phyloP scores from a whole-genome alignment of 30 jellyfish, hydroid and myxozoan species.

The Mastigias papua region DNA sequence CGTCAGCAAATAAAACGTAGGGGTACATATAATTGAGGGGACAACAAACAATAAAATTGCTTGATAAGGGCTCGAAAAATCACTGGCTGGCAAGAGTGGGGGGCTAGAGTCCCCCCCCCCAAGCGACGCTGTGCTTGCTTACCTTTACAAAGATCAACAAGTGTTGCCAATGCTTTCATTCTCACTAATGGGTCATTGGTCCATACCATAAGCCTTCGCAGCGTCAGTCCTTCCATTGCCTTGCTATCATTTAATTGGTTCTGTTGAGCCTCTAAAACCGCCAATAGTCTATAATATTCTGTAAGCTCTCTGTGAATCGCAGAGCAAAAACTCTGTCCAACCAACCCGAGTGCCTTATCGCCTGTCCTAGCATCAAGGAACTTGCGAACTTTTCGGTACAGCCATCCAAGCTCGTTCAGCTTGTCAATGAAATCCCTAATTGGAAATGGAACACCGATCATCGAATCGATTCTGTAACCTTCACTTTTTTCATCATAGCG shows the following conservation, averaged over 20 bases:
- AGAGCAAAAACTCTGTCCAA: conserved; percentile 98
- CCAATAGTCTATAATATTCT: conserved; percentile 93
- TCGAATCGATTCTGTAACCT: conserved; percentile 81
- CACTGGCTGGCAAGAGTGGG: too few species aligned
- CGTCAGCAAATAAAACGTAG: too few species aligned
- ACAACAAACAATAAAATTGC: too few species aligned
- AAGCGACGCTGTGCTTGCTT: too few species aligned
- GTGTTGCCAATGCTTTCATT: conserved; percentile 96
- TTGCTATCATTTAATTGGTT: conserved; percentile 62
- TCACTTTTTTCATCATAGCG: conserved; percentile 89
- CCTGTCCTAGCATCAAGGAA: conserved; percentile 92
- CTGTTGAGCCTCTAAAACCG: conserved; percentile 97
- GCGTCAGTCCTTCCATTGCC: conserved; percentile 79
- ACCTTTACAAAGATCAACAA: conserved; percentile 98
- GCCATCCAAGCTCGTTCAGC: conserved; percentile 97
- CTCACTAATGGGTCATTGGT: conserved; percentile 95
- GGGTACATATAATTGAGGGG: too few species aligned
- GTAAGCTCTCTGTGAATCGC: conserved; percentile 93
- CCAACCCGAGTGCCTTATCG: conserved; percentile 96
- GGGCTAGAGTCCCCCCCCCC: too few species aligned
- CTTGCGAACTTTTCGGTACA: conserved; percentile 87
- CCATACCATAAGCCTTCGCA: conserved; percentile 95
- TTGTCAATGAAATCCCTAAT: conserved; percentile 89
- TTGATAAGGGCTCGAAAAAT: too few species aligned
- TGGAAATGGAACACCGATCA: conserved; percentile 96